These are phyloP conservation scores for Lepeophtheirus salmonis DNA, from an alignment of 1,140 invertebrate genomes.

Conservation along the genomic window DNA sequence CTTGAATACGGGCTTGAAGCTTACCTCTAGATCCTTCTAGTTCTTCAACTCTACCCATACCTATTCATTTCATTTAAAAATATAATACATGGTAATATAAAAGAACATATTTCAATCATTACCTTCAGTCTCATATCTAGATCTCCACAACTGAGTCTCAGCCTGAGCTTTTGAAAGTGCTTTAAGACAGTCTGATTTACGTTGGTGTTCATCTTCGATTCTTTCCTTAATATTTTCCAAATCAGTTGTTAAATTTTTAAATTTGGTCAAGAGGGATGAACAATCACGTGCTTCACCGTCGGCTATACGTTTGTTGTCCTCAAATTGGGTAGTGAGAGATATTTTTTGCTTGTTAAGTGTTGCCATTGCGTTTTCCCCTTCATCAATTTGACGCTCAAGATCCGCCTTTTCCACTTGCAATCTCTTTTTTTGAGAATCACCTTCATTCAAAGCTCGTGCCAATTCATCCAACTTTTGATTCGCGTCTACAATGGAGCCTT, in stretches of 20 bases:
- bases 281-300: constrained; percentile 83
- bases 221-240: constrained; percentile 39
- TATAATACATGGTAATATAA: too few species aligned
- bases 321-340: constrained; percentile 78
- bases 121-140: constrained; percentile 38
- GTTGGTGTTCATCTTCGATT: constrained; percentile 74
- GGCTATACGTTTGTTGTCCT: constrained; percentile 88
- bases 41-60: constrained; percentile 79
- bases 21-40: constrained; percentile 86
- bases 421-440: constrained; percentile 90
- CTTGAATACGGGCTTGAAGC: constrained; percentile 78
- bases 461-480: constrained; percentile 54
- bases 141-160: constrained; percentile 42
- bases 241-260: constrained; percentile 93
- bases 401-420: constrained; percentile 89
- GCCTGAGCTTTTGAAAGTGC: constrained; percentile 93
- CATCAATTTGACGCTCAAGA: constrained; percentile 70
- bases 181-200: constrained; percentile 46
- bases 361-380: constrained; percentile 88
- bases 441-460: constrained; percentile 81
- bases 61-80: too few species aligned
- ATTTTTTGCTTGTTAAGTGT: constrained; percentile 93
- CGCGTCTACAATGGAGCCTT: constrained; percentile 2
- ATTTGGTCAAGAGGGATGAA: constrained; percentile 75
- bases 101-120: too few species aligned